Conservation (phyloP, 2,797 vertebrate genomes). For the Trachurus trachurus region DNA sequence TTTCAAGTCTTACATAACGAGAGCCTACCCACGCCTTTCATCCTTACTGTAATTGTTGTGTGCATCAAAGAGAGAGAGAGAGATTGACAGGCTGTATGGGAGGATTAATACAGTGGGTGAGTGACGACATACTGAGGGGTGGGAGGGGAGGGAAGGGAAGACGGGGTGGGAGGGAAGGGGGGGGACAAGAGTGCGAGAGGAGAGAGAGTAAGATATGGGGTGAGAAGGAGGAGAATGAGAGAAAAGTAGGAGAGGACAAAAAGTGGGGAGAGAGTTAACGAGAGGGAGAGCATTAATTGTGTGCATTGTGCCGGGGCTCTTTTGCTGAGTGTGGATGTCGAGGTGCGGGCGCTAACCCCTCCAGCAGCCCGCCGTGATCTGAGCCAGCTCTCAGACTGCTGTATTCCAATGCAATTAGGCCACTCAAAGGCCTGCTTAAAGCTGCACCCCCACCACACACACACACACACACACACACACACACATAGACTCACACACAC, state of each 20-base stretch:
- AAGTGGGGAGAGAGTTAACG: constrained; percentile 83
- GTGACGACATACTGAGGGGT: constrained; percentile 71
- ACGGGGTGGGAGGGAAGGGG: background rate
- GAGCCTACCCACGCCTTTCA: constrained; percentile 70
- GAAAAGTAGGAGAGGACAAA: constrained; percentile 74
- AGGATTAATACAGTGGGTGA: constrained; percentile 78
- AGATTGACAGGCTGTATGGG: constrained; percentile 79
- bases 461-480: constrained; percentile 32
- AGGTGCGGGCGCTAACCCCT: constrained; percentile 90
- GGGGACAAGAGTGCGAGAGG: constrained; percentile 24
- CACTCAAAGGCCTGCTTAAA: constrained; percentile 95
- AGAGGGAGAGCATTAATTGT: constrained; percentile 83
- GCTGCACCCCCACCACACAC: constrained; percentile 82
- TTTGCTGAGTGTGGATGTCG: constrained; percentile 89
- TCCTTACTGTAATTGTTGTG: constrained; percentile 80
- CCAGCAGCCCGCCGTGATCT: constrained; percentile 91
- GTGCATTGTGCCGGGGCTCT: constrained; percentile 81
- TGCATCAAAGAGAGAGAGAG: constrained; percentile 73
- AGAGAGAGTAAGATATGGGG: constrained; percentile 53
- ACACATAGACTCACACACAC: constrained; percentile 41
- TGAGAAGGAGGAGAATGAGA: constrained; percentile 60
- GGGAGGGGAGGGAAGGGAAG: constrained; percentile 7
- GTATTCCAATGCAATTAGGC: constrained; percentile 97
- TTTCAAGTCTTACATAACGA: constrained; percentile 75
- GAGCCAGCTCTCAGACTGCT: constrained; percentile 90